Base-by-base conservation (phyloP, 2,888 invertebrate species). In the Microctonus aethiopoides region DNA sequence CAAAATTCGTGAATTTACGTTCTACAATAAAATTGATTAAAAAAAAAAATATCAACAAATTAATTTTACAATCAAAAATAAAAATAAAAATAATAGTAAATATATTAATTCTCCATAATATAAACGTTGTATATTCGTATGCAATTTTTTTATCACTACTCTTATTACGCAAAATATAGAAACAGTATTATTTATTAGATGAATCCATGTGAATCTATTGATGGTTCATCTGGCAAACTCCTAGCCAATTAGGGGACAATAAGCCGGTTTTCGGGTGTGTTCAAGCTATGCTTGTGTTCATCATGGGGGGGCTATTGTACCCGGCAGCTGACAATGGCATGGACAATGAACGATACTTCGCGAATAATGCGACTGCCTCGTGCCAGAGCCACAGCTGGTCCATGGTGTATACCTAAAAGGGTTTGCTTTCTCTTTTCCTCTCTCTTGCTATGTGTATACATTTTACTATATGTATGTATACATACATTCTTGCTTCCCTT, bases 321-420 rank as follows among this genome's bases (percentile, higher is more conserved):
- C 52, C 68, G 71, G 72, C 76, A 76, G 75, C 76, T 76, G 76
- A 76, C 76, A 76, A 72, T 67, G 72, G 72, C 70, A 71, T 72
- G 71, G 67, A 67, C 74, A 68, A 66, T 67, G 70, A 72, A 71
- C 72, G 71, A 64, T 70, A 68, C 73, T 74, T 72, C 65, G 64
- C 68, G 69, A 72, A 76, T 77, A 78, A 77, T 78, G 72, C 71
- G 66, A 75, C 71, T 70, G 68, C 68, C 70, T 69, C 66, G 71
- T 70, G 72, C 69, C 67, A 63, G 65, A 68, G 68, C 59, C 65
- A 63, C 75, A 74, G 74, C 74, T 75, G 75, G 73, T 70, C 46
- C 61, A 22, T 32, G 56, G 56, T 63, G 26, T 63, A 29, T 56
- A 65, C 54, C 65, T 65, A 54, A 65, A 65, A 65, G 65, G 65